Base-by-base conservation (phyloP, 1,140 invertebrate genomes). In the Zaprionus capensis region DNA sequence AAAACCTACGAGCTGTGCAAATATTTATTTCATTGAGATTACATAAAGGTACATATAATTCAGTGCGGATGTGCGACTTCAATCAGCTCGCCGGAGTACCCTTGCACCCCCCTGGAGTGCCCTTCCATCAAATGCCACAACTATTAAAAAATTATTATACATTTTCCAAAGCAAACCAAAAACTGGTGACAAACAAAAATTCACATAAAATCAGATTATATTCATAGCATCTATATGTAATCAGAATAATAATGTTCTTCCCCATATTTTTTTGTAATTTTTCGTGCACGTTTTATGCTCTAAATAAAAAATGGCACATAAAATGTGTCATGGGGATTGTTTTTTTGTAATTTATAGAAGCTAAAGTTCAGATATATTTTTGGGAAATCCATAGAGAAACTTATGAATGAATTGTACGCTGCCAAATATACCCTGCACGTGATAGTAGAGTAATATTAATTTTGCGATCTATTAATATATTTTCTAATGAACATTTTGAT, bases 171-270 rank as follows among this genome's bases (percentile, higher is more conserved):
- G 2, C 31, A 34, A 34, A 69, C 66, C 70, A 74, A 80, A 82
- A 80, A 82, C 79, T 80, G 55, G 73, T 78, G 73, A 72, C 77
- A 80, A 67, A 41, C 46, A 58, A 24, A 57, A 63, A 17, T 31
- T 51, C 46, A 24, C 71, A 67, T 77, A 31, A 26, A 77, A 68
- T 14, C 26, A 17, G 63, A 75, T 68, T 69, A 49, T 64, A 69
- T 62, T 34, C 53, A 46, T 57, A 70, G 51, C 5, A 57, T 59
- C 24, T 38, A 62, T 53, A 36, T 28, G 17, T 44, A 46, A 68
- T 71, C 46, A 66, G 28, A 31, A 31, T 63, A 63, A 75, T 58
- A 70, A 58, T 58, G 66, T 17, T 69, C 63, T 74, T 70, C 22
- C 66, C 20, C 53, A 61, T 41, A 62, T 38, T 62, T 56, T 31